Conservation (phyloP, 2,113 vertebrate species). For the Synodontis membranacea region DNA sequence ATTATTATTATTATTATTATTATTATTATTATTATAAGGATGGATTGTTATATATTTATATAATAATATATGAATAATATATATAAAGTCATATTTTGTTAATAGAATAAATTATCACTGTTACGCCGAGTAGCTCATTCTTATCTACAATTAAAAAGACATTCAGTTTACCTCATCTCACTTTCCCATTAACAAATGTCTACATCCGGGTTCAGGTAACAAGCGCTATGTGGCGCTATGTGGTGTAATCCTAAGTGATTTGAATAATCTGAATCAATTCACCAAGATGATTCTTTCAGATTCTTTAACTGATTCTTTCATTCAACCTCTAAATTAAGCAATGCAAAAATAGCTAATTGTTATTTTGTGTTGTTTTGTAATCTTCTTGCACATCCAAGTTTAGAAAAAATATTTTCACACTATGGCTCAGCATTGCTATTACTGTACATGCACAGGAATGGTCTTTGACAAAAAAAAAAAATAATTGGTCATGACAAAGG, state of each 20-base stretch:
- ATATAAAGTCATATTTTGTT: neutral
- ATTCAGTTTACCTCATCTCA: neutral
- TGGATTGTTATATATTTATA: neutral
- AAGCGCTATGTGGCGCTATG: neutral
- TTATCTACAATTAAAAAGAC: neutral
- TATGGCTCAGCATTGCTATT: no score
- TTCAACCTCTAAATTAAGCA: neutral
- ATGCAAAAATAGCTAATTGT: neutral
- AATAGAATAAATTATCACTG: neutral
- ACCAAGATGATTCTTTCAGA: neutral
- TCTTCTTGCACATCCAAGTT: neutral
- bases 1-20: no score
- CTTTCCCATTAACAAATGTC: neutral
- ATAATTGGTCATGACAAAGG: no score
- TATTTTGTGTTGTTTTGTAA: neutral
- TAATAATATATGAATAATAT: no score
- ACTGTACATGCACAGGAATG: no score
- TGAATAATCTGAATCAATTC: neutral
- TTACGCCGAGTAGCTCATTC: no score
- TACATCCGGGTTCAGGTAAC: neutral
- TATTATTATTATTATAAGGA: no score
- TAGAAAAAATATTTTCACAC: neutral
- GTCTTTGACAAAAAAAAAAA: no score
- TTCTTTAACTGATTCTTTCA: neutral
- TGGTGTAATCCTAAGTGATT: neutral